phyloP scores from a whole-genome alignment of 2,797 vertebrate species.

The Neosilurus mollespiculum region DNA sequence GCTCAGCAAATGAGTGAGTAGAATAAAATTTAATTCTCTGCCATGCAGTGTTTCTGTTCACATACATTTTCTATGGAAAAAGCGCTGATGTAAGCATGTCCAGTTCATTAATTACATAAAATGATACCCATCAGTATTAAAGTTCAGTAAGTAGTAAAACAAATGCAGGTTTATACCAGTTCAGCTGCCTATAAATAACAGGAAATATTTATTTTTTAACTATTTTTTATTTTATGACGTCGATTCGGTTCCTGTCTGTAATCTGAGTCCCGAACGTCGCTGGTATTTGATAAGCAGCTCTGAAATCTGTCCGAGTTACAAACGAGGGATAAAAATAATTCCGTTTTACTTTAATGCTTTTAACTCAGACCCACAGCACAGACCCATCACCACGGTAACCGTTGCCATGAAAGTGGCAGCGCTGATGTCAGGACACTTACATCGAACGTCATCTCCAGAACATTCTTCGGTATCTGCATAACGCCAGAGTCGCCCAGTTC shows the following conservation, averaged over 20 bases:
- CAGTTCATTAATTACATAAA: not conserved
- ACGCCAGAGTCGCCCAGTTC: conserved; percentile 92
- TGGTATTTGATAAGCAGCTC: not conserved
- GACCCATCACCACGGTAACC: not conserved
- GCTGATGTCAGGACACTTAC: conserved; percentile 68
- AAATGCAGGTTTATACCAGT: too few relatives aligned
- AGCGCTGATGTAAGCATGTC: not conserved
- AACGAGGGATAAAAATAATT: not conserved
- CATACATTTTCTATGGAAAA: not conserved
- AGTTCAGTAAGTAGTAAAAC: not conserved
- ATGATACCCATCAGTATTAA: not conserved
- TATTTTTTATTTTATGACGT: too few relatives aligned
- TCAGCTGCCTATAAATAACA: too few relatives aligned
- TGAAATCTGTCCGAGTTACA: not conserved
- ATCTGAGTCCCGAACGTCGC: not conserved
- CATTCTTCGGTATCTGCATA: conserved; percentile 92
- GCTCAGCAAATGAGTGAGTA: too few relatives aligned
- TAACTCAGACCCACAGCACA: not conserved
- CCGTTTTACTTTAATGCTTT: not conserved
- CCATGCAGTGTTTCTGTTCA: not conserved
- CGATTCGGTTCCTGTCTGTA: not conserved
- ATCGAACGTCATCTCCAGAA: conserved; percentile 95
- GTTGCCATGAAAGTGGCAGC: conserved; percentile 29
- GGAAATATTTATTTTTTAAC: too few relatives aligned
- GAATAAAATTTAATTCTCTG: not conserved